These are phyloP conservation scores for Etheostoma cragini DNA, from an alignment of 2,113 vertebrate genomes.

Conservation along the genomic window DNA sequence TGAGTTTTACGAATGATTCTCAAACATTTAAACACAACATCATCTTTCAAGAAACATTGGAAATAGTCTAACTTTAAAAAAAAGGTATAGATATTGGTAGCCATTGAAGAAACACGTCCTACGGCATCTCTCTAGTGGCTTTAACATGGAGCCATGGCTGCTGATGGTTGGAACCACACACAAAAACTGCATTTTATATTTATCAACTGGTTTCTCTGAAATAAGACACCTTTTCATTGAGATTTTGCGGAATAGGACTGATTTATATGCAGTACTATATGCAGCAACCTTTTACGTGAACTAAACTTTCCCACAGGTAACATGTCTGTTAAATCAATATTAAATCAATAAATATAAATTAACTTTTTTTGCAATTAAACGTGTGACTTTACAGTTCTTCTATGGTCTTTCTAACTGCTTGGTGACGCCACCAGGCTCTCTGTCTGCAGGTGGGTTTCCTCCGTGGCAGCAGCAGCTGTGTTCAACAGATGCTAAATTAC, in stretches of 20 bases:
- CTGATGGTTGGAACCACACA: conserved; percentile 30
- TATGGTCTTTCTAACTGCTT: not conserved
- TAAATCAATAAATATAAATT: no score
- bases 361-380: not conserved
- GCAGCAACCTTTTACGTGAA: not conserved
- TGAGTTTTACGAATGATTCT: no score
- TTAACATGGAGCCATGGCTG: conserved; percentile 1
- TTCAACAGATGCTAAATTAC: conserved; percentile 83
- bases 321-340: no score
- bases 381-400: not conserved
- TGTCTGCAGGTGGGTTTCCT: conserved; percentile 66
- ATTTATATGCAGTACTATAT: not conserved
- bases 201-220: conserved; percentile 13
- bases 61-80: not conserved
- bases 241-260: not conserved
- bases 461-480: conserved; percentile 67
- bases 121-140: not conserved
- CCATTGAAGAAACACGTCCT: conserved; percentile 7
- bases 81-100: not conserved
- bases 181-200: conserved; percentile 34
- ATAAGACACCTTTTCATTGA: not conserved
- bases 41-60: not conserved
- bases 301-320: not conserved
- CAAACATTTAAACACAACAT: no score
- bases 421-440: not conserved